Evolutionary conservation across 2,888 invertebrate species (phyloP), one percentile per base, ranked within the genome.

Genomic region (Platycnemis pennipes): DNA sequence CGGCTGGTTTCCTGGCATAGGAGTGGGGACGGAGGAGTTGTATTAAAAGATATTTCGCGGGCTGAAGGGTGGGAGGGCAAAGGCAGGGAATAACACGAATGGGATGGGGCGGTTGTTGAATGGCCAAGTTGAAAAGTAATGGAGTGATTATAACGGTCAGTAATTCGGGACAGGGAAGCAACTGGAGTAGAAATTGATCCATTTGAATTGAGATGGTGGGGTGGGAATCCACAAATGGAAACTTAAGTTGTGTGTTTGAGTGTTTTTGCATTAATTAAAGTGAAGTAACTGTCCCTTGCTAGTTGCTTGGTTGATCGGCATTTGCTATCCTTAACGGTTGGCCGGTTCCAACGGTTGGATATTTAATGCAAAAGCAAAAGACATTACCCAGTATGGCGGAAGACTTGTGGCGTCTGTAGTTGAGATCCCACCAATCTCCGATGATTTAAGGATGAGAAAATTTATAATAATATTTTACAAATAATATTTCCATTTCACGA

Each of bases 11-110:
- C 42, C 42, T 26, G 42, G 42, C 42, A 46, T 13, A 44, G 37
- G 91, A 22, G 37, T 8, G 42, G 91, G 56, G 56, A 1, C n/a
- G 89, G 89, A 44, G 63, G 7, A 42, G 91, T 91, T 26, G 56
- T 63, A 56, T 91, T 63, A 91, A 91, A 63, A 63, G 91, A 91
- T 91, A 91, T 91, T 91, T 63, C 56, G 89, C 42, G 44, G 56
- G 53, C 31, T 8, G n/a, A n/a, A n/a, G n/a, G n/a, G 42, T 56
- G 42, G 42, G 56, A 56, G 42, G 89, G 31, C 11, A 42, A 53
- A 44, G 31, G n/a, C 11, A 44, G 37, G 5, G 86, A 86, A n/a
- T 22, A 88, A n/a, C 49, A 22, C 19, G 42, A n/a, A 88, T 11
- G 46, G 19, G 89, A 26, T 49, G 53, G 56, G 56, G 89, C 37